Percentiles rank a stretch among this genome's conserved stretches.
phyloP scores from a whole-genome alignment of 2,797 vertebrate genomes.

The Mareca strepera region DNA sequence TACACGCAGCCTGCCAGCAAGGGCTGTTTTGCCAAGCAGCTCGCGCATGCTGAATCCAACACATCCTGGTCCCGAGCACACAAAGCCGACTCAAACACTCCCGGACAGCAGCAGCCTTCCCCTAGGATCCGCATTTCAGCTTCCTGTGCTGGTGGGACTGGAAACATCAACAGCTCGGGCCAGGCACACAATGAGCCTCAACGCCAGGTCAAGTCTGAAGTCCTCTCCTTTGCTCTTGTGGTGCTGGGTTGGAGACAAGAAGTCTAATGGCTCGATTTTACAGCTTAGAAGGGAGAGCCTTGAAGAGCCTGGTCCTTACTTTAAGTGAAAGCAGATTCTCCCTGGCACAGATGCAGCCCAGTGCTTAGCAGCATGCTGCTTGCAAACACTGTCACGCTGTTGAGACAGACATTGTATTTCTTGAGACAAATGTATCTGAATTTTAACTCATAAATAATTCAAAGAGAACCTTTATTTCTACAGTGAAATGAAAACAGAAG shows the following conservation, averaged over 20 bases:
- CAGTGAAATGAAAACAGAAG: not conserved
- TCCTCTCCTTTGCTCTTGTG: not conserved
- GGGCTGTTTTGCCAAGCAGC: not conserved
- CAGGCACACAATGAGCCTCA: not conserved
- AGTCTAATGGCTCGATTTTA: not conserved
- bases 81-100: rapidly evolving
- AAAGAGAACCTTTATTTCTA: not conserved
- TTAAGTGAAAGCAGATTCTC: conserved; percentile 36
- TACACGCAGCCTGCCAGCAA: not conserved
- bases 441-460: not conserved
- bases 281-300: not conserved
- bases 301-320: not conserved
- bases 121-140: not conserved
- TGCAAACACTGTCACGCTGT: not conserved
- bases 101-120: not conserved
- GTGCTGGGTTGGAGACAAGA: not conserved
- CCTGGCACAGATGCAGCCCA: not conserved
- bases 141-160: not conserved
- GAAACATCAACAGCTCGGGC: not conserved
- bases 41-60: not conserved
- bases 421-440: not conserved
- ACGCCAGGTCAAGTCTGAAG: not conserved
- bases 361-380: not conserved
- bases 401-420: not conserved
- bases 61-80: rapidly evolving